phyloP scores from a whole-genome alignment of 2,797 vertebrate genomes.

The Ataeniobius toweri region DNA sequence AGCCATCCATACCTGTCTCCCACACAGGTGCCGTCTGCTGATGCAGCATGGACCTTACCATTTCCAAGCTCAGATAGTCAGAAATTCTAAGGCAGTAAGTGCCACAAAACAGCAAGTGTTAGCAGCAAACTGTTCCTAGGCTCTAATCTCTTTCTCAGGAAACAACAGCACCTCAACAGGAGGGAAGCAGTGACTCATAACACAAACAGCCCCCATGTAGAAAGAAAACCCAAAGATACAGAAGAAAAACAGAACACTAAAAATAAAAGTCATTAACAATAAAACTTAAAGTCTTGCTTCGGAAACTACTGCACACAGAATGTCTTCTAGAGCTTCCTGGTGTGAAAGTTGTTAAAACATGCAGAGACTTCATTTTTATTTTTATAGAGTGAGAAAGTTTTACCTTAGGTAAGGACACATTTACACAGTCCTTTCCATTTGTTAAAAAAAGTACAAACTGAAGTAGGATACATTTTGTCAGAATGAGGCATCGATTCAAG shows the following conservation, averaged over 20 bases:
- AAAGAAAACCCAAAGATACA: constrained; percentile 10
- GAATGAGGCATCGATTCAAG: neutral
- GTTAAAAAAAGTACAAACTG: neutral
- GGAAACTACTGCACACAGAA: constrained; percentile 8
- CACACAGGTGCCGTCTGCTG: constrained; percentile 32
- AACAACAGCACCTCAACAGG: constrained; percentile 26
- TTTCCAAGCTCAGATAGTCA: constrained; percentile 14
- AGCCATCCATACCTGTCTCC: constrained; percentile 18
- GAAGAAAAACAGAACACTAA: neutral
- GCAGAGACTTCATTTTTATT: constrained; percentile 3
- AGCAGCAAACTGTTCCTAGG: constrained; percentile 31
- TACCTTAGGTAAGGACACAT: neutral
- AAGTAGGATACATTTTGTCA: neutral
- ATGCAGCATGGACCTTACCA: constrained; percentile 16
- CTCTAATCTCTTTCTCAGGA: constrained; percentile 33
- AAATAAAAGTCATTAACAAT: constrained; percentile 11
- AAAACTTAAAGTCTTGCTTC: constrained; percentile 4
- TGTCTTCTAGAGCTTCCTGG: constrained; percentile 9
- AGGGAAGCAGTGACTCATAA: constrained; percentile 34
- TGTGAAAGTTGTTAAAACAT: neutral
- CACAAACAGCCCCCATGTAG: constrained; percentile 23
- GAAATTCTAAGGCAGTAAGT: constrained; percentile 14
- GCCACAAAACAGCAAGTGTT: constrained; percentile 24
- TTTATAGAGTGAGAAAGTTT: constrained; percentile 11
- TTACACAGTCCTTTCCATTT: neutral